phyloP scores from a whole-genome alignment of 2,113 vertebrate species.

The Sporophila hypoxantha region DNA sequence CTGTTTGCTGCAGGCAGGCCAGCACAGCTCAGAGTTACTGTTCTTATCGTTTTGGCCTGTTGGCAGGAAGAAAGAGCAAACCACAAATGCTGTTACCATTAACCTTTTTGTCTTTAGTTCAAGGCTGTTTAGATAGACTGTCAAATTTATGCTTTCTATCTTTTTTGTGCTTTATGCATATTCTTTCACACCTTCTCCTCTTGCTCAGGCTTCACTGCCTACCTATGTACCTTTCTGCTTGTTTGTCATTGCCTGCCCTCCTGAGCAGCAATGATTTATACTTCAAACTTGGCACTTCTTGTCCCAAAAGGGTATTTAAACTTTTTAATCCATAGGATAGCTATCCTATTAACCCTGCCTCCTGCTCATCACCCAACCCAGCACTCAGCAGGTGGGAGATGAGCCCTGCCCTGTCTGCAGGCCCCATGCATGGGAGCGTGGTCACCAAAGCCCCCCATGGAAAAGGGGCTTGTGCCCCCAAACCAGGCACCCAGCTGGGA shows the following conservation, averaged over 20 bases:
- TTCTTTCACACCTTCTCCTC: not conserved
- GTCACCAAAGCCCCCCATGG: not conserved
- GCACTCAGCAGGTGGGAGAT: accelerated
- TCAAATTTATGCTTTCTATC: not conserved
- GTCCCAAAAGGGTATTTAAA: not conserved
- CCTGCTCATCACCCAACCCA: accelerated
- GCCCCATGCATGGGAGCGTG: accelerated
- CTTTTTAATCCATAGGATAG: not conserved
- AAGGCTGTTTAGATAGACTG: not conserved
- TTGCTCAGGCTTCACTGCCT: not conserved
- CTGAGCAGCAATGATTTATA: slow-evolving; percentile 45
- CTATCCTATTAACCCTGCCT: not conserved
- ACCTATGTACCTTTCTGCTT: slow-evolving; percentile 5
- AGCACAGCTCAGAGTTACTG: not conserved
- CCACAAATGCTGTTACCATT: not conserved
- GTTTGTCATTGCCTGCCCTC: slow-evolving; percentile 27
- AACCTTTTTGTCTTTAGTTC: not conserved
- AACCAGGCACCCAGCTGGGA: not conserved
- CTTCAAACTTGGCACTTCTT: slow-evolving; percentile 21
- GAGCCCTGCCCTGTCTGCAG: not conserved
- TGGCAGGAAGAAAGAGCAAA: slow-evolving; percentile 21
- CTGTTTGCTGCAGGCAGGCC: not conserved
- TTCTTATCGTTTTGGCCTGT: not conserved
- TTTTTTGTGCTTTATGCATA: not conserved
- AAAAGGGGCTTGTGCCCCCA: not conserved